Conservation (phyloP, 1,140 invertebrate species). For the Tetraneura akinire region DNA sequence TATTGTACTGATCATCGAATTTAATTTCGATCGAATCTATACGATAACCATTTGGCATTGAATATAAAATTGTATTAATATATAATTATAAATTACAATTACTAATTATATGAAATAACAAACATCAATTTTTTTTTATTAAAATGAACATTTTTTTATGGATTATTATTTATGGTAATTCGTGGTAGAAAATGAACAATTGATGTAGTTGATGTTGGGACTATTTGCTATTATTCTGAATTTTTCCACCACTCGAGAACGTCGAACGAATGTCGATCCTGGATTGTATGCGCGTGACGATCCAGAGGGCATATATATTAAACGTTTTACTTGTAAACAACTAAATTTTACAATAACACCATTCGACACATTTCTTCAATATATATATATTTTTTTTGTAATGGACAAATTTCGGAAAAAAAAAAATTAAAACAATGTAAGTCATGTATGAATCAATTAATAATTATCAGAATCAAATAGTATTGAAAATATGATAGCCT, state of each 20-base stretch:
- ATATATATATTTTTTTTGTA: not conserved
- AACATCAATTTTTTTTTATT: no score
- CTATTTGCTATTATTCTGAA: not conserved
- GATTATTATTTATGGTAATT: not conserved
- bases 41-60: no score
- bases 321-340: not conserved
- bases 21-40: no score
- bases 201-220: not conserved
- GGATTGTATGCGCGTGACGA: not conserved
- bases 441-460: not conserved
- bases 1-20: no score
- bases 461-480: constrained; percentile 13
- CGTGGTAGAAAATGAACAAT: not conserved
- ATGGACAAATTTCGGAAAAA: not conserved
- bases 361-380: not conserved
- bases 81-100: no score
- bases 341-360: no score
- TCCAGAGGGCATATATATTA: not conserved
- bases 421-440: not conserved
- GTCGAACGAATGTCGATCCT: not conserved
- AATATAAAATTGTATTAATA: no score
- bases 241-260: not conserved
- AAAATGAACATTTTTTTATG: no score
- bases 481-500: constrained; percentile 12
- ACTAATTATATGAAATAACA: no score